Conservation (phyloP, 2,797 vertebrate genomes). For the Anabacerthia variegaticeps region DNA sequence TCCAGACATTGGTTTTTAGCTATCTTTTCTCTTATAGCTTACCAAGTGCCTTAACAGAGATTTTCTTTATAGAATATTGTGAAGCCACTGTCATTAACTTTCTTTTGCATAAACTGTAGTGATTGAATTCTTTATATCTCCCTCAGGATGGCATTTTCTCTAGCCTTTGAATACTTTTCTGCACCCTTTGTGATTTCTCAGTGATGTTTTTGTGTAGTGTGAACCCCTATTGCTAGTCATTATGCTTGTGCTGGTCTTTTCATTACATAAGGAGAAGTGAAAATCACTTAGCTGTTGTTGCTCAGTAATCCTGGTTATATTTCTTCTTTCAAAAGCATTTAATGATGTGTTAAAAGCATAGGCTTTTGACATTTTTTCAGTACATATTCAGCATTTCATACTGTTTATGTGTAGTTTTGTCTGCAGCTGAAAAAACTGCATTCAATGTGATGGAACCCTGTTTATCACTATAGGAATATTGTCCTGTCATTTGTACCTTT, state of each 20-base stretch:
- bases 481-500: background rate
- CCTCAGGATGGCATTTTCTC: conserved; percentile 6
- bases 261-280: background rate
- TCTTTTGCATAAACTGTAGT: background rate
- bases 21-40: background rate
- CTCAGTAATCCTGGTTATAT: background rate
- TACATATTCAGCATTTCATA: background rate
- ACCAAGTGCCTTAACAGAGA: background rate
- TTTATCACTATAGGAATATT: background rate
- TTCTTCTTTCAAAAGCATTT: background rate
- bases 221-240: background rate
- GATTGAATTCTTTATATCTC: background rate
- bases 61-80: conserved; percentile 5
- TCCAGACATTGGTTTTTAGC: background rate
- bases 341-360: background rate
- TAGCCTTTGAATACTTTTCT: conserved; percentile 25
- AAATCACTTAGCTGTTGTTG: background rate
- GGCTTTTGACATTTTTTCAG: background rate
- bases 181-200: conserved; percentile 17
- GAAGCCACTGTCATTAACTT: conserved; percentile 9
- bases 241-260: conserved; percentile 4
- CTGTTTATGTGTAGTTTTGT: background rate
- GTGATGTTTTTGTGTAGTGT: background rate
- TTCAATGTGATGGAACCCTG: background rate
- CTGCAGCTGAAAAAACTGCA: background rate